Evolutionary conservation across 2,797 vertebrate genomes (phyloP).

Genomic region (Xiphorhynchus erythropygius): DNA sequence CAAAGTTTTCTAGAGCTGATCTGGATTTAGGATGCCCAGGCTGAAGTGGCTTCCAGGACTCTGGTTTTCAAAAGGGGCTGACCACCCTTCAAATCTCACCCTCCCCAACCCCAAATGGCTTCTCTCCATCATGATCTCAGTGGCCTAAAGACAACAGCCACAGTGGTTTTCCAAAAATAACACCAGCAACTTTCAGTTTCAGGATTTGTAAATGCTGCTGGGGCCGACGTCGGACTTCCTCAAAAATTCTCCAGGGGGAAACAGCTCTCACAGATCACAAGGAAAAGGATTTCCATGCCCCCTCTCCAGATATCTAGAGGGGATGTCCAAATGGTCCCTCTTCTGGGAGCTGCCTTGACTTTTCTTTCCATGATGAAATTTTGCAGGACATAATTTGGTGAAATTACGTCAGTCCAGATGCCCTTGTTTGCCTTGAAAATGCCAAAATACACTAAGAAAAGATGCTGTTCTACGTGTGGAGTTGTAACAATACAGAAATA

Average conservation of each 20-base stretch:
- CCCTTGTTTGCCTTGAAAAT: background rate
- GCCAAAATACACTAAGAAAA: background rate
- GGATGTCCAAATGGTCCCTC: background rate
- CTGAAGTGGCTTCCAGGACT: background rate
- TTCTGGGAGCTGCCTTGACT: background rate
- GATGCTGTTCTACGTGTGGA: background rate
- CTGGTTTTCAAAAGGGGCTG: background rate
- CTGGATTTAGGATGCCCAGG: background rate
- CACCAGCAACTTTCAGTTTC: slow-evolving; percentile 40
- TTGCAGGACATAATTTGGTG: background rate
- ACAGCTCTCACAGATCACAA: background rate
- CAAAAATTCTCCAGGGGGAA: slow-evolving; percentile 35
- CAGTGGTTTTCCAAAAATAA: slow-evolving; percentile 39
- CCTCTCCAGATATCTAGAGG: background rate
- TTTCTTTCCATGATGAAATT: background rate
- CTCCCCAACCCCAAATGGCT: accelerated
- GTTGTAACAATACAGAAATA: background rate
- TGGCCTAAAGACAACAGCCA: background rate
- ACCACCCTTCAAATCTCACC: background rate
- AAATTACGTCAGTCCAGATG: background rate
- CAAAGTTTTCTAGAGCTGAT: background rate
- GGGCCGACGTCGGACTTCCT: slow-evolving; percentile 19
- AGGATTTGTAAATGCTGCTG: slow-evolving; percentile 34
- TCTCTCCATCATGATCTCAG: background rate
- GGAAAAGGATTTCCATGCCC: background rate